Evolutionary conservation across 1,140 invertebrate genomes (phyloP), one percentile per base, ranked within the genome.

Genomic region (Danaus melanippus): DNA sequence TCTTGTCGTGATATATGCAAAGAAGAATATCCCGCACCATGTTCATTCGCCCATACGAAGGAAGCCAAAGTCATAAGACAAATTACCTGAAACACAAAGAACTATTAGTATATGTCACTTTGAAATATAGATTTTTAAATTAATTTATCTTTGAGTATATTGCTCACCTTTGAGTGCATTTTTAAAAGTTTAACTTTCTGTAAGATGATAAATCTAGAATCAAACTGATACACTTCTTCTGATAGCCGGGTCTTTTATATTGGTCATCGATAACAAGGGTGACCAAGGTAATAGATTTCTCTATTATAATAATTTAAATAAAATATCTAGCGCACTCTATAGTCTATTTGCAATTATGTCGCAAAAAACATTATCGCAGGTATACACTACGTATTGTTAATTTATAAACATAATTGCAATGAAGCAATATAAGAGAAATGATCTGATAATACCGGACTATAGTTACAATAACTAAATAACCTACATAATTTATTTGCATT

Each of bases 221-320:
- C 50, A 10, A 62, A 82, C 69, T 82, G 75, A 78, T 81, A 71
- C 63, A 48, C 55, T 54, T 57, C 49, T 21, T 52, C 58, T 60
- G 62, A 39, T 59, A 60, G 50, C 57, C 51, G 59, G 52, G 64
- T 69, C 72, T 77, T 81, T 77, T 79, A 79, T 79, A 79, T 72
- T 8, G 4, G 6, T 32, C 21, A 32, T 32, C 54, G 50, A 66
- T 69, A 77, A 71, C 60, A 67, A 76, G 46, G 60, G 64, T 64
- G 67, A 62, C 64, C 74, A 74, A 76, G 67, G 71, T 69, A 67
- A 69, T 65, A 65, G 71, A 71, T 74, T 76, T 76, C 74, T 63
- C 70, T 67, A 50, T 53, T 68, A 65, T 46, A 41, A 66, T 65
- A 64, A 67, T 64, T 64, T 32, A 32, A 58, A 69, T 73, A 65